Conservation (phyloP, 2,113 vertebrate genomes). For the Pyxicephalus adspersus region DNA sequence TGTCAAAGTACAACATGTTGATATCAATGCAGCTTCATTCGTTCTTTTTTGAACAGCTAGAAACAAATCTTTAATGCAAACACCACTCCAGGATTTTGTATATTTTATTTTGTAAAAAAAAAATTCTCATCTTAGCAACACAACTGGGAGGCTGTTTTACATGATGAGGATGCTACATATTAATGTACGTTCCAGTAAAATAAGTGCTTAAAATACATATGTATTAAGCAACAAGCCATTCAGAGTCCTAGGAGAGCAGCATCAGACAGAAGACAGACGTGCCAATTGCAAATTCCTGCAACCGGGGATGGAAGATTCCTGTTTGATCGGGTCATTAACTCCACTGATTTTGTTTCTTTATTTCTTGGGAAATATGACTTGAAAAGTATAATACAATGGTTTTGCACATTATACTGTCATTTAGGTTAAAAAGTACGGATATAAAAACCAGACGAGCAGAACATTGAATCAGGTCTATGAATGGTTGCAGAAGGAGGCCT, state of each 20-base stretch:
- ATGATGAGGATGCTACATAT: conserved; percentile 56
- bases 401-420: conserved; percentile 58
- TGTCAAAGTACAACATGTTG: not conserved
- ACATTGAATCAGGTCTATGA: conserved; percentile 56
- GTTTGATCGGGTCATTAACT: conserved; percentile 56
- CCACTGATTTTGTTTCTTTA: conserved; percentile 57
- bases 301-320: conserved; percentile 49
- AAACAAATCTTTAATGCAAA: conserved; percentile 30
- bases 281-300: conserved; percentile 45
- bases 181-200: conserved; percentile 54
- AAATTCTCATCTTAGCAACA: conserved; percentile 32
- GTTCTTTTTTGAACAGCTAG: conserved; percentile 31
- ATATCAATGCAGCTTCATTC: not conserved
- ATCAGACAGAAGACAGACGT: conserved; percentile 41
- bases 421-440: conserved; percentile 58
- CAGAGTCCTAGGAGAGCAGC: conserved; percentile 38
- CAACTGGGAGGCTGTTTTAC: conserved; percentile 49
- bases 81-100: conserved; percentile 35
- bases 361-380: conserved; percentile 64
- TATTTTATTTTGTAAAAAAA: conserved; percentile 34
- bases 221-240: conserved; percentile 52
- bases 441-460: conserved; percentile 56
- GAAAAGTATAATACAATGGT: conserved; percentile 58
- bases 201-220: conserved; percentile 53
- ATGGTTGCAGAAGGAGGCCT: conserved; percentile 21